These are phyloP conservation scores for Acanthurus lineatus DNA, from an alignment of 2,797 vertebrate species.

Conservation along the genomic window DNA sequence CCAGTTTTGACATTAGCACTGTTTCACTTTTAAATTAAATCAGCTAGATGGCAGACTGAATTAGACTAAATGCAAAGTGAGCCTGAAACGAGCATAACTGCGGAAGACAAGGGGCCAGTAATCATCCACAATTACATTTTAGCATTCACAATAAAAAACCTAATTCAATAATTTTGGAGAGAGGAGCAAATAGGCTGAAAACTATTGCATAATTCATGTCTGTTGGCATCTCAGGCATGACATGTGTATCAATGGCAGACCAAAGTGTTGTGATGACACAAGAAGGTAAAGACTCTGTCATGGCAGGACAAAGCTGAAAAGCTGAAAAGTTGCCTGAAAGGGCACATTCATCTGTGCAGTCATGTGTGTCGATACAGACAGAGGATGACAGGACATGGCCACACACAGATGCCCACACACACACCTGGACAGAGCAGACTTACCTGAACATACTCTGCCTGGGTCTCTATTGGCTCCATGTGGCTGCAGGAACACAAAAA, in stretches of 20 bases:
- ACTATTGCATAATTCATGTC: constrained; percentile 5
- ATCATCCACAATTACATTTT: constrained; percentile 67
- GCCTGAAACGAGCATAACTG: constrained; percentile 60
- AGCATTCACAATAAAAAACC: constrained; percentile 51
- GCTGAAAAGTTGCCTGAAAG: not conserved
- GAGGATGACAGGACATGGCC: not conserved
- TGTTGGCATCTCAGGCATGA: constrained; percentile 13
- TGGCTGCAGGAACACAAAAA: constrained; percentile 49
- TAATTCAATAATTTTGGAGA: constrained; percentile 55
- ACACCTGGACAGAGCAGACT: constrained; percentile 30
- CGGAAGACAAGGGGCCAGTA: constrained; percentile 49
- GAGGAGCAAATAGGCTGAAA: constrained; percentile 25
- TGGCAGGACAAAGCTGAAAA: not conserved
- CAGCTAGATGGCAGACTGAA: constrained; percentile 74
- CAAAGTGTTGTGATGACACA: not conserved
- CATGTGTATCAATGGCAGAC: constrained; percentile 1
- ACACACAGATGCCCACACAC: not conserved
- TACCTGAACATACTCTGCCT: constrained; percentile 68
- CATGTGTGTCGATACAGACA: not conserved
- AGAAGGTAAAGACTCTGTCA: not conserved
- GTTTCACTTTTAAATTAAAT: constrained; percentile 58
- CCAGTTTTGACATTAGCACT: constrained; percentile 32
- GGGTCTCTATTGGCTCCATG: constrained; percentile 54
- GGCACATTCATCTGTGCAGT: not conserved
- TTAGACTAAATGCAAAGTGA: constrained; percentile 68